A percentile compares a stretch with the other conserved stretches of the same genome.
Evolutionary conservation across 1,140 invertebrate genomes (phyloP).

Genomic region (Choristoneura fumiferana): DNA sequence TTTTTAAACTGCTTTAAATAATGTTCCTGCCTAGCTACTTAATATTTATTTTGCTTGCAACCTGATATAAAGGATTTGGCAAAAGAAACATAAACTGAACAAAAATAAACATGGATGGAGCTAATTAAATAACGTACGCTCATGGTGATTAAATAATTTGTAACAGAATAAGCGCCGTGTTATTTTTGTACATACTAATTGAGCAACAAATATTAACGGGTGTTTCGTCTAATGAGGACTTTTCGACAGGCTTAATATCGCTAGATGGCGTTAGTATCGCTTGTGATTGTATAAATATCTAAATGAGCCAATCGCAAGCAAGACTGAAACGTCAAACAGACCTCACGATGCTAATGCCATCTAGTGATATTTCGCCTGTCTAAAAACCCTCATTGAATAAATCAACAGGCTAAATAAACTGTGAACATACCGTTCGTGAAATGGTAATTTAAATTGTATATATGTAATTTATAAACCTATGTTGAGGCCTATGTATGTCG

Average conservation of each 20-base stretch:
- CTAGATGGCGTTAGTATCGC: no score
- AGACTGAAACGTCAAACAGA: no score
- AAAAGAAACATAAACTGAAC: not conserved
- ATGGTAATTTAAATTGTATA: constrained; percentile 7
- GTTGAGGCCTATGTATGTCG: not conserved
- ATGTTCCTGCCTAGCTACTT: no score
- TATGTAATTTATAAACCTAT: not conserved
- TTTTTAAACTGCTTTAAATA: no score
- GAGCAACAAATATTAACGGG: not conserved
- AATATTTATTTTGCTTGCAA: not conserved
- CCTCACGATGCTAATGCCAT: no score
- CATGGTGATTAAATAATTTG: not conserved
- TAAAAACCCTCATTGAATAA: no score
- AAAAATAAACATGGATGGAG: not conserved
- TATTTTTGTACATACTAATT: not conserved
- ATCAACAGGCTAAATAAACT: no score
- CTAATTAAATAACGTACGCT: not conserved
- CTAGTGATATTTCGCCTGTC: no score
- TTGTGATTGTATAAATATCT: no score
- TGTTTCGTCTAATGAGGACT: not conserved
- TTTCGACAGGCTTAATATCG: no score
- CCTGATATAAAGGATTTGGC: not conserved
- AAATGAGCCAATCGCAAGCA: no score
- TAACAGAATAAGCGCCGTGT: not conserved
- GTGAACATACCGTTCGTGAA: not conserved